Base-by-base conservation (phyloP, 2,888 invertebrate species). In the Amitus sp. region DNA sequence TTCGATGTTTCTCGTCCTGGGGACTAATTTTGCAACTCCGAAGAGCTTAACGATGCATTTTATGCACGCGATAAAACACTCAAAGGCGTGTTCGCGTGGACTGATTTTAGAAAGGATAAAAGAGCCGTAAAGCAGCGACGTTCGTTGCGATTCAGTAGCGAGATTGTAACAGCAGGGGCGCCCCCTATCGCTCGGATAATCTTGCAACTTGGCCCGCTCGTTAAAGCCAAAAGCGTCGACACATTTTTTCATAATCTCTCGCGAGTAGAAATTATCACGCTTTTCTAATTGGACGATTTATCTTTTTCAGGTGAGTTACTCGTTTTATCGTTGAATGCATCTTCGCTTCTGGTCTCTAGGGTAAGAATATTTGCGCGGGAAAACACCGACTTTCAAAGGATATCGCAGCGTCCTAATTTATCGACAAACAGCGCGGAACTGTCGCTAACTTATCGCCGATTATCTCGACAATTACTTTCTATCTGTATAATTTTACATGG, bases 11-110 rank as follows among this genome's bases (percentile, higher is more conserved):
- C 23, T 13, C 2, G 9, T 4, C 45, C 27, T 13, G 45, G 13
- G 47, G 39, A 37, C 28, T 49, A 48, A 53, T 27, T 52, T 46
- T 49, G 56, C 46, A 48, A 51, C 47, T 37, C 20, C 42, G 47
- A 47, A 49, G 20, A 53, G 30, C 47, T 23, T 42, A 12, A 37
- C 47, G 47, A 30, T 20, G 37, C 30, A 48, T 18, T 52, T 48
- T 20, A 13, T 33, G 37, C 52, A 30, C 39, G 30, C 46, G 53
- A 59, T 59, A 47, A 59, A 39, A 58, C 42, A 48, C 48, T 45
- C 30, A 13, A n/a, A 30, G 34, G 15, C 15, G 15, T 12, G 15
- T 37, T 15, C 13, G 15, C 37, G 13, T 13, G 37, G 37, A 6
- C 37, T 12, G 37, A 37, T 37, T n/a, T 7, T 12, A 12, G 13